A percentile compares a stretch with the other conserved stretches of the same genome.
phyloP scores from a whole-genome alignment of 1,140 invertebrate genomes.

The Aphaenogaster rudis region DNA sequence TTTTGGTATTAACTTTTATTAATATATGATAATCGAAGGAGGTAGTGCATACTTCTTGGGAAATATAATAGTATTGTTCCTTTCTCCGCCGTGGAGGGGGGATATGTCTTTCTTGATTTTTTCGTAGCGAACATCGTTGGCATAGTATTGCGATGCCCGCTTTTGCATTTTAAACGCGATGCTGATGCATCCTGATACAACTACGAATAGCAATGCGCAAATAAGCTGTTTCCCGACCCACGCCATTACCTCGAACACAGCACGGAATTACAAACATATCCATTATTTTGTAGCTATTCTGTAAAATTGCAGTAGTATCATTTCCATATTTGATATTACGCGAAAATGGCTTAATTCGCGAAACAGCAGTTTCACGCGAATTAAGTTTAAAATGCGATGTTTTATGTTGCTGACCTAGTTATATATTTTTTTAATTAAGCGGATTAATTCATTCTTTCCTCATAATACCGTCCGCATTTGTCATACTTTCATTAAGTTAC shows the following conservation, averaged over 20 bases:
- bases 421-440: slow-evolving; percentile 17
- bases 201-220: slow-evolving; percentile 8
- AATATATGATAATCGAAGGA: not conserved
- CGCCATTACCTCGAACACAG: not conserved
- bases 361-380: not conserved
- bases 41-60: not conserved
- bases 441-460: not conserved
- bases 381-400: not conserved
- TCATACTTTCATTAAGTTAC: not conserved
- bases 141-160: not conserved
- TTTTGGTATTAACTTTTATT: not conserved
- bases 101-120: not conserved
- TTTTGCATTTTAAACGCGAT: slow-evolving; percentile 5
- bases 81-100: not conserved
- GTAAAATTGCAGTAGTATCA: not conserved
- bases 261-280: slow-evolving; percentile 7
- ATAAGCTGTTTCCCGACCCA: slow-evolving; percentile 17
- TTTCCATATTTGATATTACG: slow-evolving; percentile 5
- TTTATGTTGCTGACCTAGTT: not conserved
- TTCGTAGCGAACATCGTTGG: not conserved
- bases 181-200: not conserved
- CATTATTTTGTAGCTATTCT: slow-evolving; percentile 6
- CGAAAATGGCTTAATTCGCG: slow-evolving; percentile 5
- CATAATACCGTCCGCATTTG: not conserved
- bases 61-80: not conserved